These are phyloP conservation scores for Bellardia bayeri DNA, from an alignment of 2,888 invertebrate species.

Conservation along the genomic window DNA sequence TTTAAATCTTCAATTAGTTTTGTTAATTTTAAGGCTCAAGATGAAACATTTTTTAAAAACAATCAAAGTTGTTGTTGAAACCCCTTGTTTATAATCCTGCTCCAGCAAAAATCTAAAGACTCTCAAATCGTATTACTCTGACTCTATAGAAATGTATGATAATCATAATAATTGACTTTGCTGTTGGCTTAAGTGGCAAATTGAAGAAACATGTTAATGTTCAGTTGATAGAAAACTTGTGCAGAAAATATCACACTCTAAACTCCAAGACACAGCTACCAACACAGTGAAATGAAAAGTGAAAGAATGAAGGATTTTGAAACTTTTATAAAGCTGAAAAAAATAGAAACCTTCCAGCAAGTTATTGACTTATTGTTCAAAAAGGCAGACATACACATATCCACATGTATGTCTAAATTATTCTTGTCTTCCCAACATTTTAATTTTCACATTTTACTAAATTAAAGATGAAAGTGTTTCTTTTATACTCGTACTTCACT, in stretches of 20 bases:
- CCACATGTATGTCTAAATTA: slow-evolving; percentile 11
- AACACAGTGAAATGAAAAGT: slow-evolving; percentile 25
- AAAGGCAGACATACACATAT: background rate
- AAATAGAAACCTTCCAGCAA: slow-evolving; percentile 67
- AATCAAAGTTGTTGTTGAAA: background rate
- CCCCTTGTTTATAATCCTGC: background rate
- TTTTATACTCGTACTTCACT: background rate
- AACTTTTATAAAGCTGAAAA: slow-evolving; percentile 70
- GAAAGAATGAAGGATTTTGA: slow-evolving; percentile 64
- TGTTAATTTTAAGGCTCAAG: no score
- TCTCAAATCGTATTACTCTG: slow-evolving; percentile 15
- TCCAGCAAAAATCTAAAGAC: background rate
- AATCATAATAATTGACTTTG: slow-evolving; percentile 82
- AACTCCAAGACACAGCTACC: background rate
- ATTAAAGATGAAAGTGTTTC: slow-evolving; percentile 72
- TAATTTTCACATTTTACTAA: slow-evolving; percentile 44
- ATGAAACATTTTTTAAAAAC: background rate
- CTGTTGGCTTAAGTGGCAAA: slow-evolving; percentile 83
- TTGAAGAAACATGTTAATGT: slow-evolving; percentile 83
- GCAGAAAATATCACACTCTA: slow-evolving; percentile 28
- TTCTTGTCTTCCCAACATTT: background rate
- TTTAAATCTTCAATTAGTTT: no score
- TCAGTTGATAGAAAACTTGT: slow-evolving; percentile 33
- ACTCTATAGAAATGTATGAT: slow-evolving; percentile 69
- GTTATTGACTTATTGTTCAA: slow-evolving; percentile 72